Conservation (phyloP, 2,888 invertebrate genomes). For the Microplitis manilae region DNA sequence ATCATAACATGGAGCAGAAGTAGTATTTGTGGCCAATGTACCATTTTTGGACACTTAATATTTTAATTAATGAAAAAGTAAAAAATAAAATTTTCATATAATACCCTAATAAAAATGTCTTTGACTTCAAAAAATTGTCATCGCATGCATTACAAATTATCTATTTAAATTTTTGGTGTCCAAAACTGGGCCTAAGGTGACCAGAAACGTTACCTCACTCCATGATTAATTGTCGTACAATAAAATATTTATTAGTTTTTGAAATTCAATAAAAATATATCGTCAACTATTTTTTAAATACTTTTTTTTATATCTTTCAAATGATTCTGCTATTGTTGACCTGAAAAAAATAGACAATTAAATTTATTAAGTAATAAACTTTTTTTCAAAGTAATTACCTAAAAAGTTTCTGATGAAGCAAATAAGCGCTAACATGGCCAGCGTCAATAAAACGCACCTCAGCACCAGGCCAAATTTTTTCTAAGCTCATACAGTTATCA, state of each 20-base stretch:
- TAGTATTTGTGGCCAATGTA: too few relatives aligned
- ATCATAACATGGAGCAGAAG: neutral
- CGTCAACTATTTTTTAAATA: constrained; percentile 59
- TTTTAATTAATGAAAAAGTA: too few relatives aligned
- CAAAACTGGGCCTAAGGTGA: too few relatives aligned
- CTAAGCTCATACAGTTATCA: constrained; percentile 84
- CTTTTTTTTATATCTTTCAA: constrained; percentile 78
- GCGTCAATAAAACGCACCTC: constrained; percentile 90
- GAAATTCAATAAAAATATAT: neutral
- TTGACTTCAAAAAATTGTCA: too few relatives aligned
- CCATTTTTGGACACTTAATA: too few relatives aligned
- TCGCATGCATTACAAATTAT: too few relatives aligned
- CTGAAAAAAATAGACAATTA: constrained; percentile 73
- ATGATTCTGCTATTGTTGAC: constrained; percentile 83
- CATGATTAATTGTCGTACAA: neutral
- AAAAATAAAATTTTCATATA: too few relatives aligned
- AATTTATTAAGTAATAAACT: constrained; percentile 21
- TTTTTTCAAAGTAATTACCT: constrained; percentile 75
- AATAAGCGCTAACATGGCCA: constrained; percentile 91
- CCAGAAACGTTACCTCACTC: too few relatives aligned
- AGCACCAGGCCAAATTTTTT: constrained; percentile 94
- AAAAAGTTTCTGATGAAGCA: constrained; percentile 89
- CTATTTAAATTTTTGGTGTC: too few relatives aligned
- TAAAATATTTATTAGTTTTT: neutral
- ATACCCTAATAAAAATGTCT: too few relatives aligned